These are phyloP conservation scores for Osmoderma eremita DNA, from an alignment of 2,888 invertebrate species.

Conservation along the genomic window DNA sequence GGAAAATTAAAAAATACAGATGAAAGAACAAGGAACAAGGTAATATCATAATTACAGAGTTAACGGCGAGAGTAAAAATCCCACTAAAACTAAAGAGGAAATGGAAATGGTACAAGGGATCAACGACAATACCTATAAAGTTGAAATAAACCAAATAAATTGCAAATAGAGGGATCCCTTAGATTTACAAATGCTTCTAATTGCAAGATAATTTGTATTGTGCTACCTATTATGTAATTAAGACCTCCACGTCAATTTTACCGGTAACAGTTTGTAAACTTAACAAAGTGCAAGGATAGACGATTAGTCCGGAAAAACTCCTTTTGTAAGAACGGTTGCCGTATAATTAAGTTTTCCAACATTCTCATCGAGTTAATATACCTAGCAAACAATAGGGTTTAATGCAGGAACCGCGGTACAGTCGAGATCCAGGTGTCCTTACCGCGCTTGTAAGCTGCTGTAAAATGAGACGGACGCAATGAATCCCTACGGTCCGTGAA, in stretches of 20 bases:
- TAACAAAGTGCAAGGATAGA: slow-evolving; percentile 33
- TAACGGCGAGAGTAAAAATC: no score
- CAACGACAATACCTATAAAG: no score
- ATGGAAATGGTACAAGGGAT: no score
- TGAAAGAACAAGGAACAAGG: no score
- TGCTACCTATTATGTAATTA: slow-evolving; percentile 20
- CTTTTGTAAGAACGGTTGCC: slow-evolving; percentile 12
- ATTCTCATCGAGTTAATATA: slow-evolving; percentile 33
- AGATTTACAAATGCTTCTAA: slow-evolving; percentile 5
- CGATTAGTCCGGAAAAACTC: slow-evolving; percentile 23
- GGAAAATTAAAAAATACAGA: no score
- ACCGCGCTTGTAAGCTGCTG: not conserved
- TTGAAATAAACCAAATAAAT: no score
- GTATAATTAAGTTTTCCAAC: slow-evolving; percentile 35
- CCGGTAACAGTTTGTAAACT: slow-evolving; percentile 33
- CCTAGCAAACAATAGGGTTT: slow-evolving; percentile 31
- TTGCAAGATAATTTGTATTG: slow-evolving; percentile 24
- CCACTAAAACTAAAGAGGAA: no score
- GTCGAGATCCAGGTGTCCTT: not conserved
- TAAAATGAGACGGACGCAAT: slow-evolving; percentile 5
- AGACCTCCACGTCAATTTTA: slow-evolving; percentile 23
- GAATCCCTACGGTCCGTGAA: not conserved
- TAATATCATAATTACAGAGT: no score
- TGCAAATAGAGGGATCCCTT: not conserved
- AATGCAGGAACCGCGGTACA: not conserved